Conservation (phyloP, 2,888 invertebrate species). For the Parasteatoda lunata region DNA sequence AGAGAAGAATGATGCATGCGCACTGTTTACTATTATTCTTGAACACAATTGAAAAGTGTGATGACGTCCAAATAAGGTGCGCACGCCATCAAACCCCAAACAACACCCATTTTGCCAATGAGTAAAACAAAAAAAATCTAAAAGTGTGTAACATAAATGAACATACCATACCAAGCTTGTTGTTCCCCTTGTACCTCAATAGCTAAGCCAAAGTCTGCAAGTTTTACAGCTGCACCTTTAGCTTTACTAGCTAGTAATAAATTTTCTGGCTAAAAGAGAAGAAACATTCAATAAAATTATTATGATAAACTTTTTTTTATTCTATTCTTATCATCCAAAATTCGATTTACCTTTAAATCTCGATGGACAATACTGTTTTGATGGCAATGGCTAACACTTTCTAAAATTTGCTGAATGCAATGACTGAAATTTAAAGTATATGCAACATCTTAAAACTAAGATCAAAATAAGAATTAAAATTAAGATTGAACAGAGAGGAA, state of each 20-base stretch:
- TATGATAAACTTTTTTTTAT: neutral
- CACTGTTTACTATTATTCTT: no score
- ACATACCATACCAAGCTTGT: slow-evolving; percentile 95
- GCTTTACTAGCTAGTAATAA: slow-evolving; percentile 98
- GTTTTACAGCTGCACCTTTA: slow-evolving; percentile 99
- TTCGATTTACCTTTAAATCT: slow-evolving; percentile 83
- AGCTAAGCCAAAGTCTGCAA: slow-evolving; percentile 99
- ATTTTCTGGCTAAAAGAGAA: slow-evolving; percentile 90
- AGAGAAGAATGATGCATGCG: no score
- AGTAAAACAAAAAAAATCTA: no score
- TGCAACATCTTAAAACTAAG: neutral
- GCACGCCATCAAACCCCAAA: no score
- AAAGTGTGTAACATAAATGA: neutral
- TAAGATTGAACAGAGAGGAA: neutral
- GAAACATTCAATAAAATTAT: neutral
- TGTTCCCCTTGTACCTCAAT: slow-evolving; percentile 99
- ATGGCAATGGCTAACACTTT: slow-evolving; percentile 99
- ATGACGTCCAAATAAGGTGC: no score
- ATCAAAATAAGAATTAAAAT: neutral
- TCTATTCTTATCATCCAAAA: neutral
- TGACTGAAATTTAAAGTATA: slow-evolving; percentile 79
- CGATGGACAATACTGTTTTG: slow-evolving; percentile 98
- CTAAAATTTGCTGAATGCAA: slow-evolving; percentile 99
- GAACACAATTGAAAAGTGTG: no score
- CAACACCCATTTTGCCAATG: no score